Evolutionary conservation across 1,140 invertebrate genomes (phyloP), one percentile per base, ranked within the genome.

Genomic region (Sipha flava): DNA sequence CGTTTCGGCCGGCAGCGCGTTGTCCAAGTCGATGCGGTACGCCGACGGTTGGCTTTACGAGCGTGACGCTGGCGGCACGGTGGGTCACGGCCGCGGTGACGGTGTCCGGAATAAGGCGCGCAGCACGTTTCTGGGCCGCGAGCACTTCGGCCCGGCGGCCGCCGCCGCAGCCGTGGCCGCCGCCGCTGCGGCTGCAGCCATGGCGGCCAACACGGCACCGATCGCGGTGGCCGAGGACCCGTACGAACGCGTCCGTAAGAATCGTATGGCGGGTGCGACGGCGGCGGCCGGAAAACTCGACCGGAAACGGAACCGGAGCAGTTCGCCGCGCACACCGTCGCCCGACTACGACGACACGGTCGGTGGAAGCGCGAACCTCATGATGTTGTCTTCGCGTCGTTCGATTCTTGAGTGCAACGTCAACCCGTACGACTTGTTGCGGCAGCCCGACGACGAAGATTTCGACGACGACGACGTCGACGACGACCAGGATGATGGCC

Each of bases 401-500:
- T 94, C 92, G 23, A 95, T 95, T 80, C 86, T 95, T 18, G 91
- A 94, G 83, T 94, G 93, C 85, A 90, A 94, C 83, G 91, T 95
- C 16, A 95, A 93, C 86, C 92, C 94, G 6, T 95, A 95, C 83
- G 91, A 94, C 68, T 86, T 95, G 80, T 89, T 95, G 72, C 89
- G 81, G 84, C 85, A 79, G 84, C 83, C 66, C 40, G 66, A 70
- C 23, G 26, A 72, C 37, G 81, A 82, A 79, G 77, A 82, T 5
- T 21, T 72, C 59, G 77, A 66, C 75, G 3, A 47, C 45, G 59
- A 83, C 81, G 10, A 4, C 18, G 18, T 2, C 14, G 83, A 81
- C 43, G 85, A 85, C 80, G 85, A 86, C 79, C n/a, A n/a, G n/a
- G 86, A 86, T 57, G 86, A 86, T 7, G 34, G 10, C 14, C 9